Conservation (phyloP, 2,113 vertebrate species). For the Chrysemys picta region DNA sequence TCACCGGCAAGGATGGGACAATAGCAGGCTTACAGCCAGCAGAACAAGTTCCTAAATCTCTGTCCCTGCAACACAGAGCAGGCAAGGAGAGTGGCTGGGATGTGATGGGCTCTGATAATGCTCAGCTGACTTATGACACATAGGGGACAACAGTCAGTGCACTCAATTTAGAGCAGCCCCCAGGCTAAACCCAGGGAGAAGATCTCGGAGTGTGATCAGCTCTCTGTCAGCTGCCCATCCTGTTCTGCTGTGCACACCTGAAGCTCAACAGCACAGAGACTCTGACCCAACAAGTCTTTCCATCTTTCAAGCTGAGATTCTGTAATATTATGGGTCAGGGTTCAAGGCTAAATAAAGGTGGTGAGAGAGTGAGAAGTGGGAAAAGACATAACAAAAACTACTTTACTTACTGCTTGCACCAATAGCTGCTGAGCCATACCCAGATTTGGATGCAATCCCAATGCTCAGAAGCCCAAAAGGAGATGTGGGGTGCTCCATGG, state of each 20-base stretch:
- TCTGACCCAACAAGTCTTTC: neutral
- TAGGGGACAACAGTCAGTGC: too few relatives aligned
- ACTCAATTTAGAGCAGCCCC: neutral
- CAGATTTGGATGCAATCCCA: conserved; percentile 64
- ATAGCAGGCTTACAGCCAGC: too few relatives aligned
- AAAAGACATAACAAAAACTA: neutral
- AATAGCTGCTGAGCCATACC: conserved; percentile 75
- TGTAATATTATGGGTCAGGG: neutral
- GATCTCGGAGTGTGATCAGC: neutral
- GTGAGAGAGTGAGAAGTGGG: neutral
- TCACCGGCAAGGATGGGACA: too few relatives aligned
- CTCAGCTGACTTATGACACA: too few relatives aligned
- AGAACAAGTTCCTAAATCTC: too few relatives aligned
- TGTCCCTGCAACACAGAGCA: neutral
- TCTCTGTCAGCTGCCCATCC: neutral
- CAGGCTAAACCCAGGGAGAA: neutral
- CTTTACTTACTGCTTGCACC: conserved; percentile 49
- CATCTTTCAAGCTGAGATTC: neutral
- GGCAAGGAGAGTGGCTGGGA: neutral
- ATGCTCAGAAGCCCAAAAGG: conserved; percentile 76
- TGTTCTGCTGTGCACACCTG: neutral
- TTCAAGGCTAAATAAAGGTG: neutral
- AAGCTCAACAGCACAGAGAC: neutral
- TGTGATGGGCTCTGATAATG: neutral
- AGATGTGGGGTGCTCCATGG: conserved; percentile 39